These are phyloP conservation scores for Argyrosomus japonicus DNA, from an alignment of 2,113 vertebrate genomes.

Conservation along the genomic window DNA sequence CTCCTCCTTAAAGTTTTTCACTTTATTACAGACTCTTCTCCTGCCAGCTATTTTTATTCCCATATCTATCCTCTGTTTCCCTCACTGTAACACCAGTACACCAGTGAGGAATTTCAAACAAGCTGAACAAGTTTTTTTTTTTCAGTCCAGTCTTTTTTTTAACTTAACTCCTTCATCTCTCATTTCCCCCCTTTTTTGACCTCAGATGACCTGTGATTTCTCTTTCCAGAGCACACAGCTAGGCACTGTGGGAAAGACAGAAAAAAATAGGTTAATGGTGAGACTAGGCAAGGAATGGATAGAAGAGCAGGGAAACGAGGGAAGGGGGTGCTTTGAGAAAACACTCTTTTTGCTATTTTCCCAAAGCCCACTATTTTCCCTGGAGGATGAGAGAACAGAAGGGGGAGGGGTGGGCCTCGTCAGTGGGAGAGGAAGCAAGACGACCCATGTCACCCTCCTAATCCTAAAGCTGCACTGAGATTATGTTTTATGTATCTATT, in stretches of 20 bases:
- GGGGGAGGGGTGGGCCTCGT: not conserved
- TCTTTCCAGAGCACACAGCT: conserved; percentile 54
- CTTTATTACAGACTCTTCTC: conserved; percentile 23
- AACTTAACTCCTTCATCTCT: conserved; percentile 32
- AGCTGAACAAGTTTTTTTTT: conserved; percentile 9
- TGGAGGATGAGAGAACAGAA: conserved; percentile 42
- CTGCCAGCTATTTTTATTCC: conserved; percentile 8
- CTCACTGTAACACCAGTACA: conserved; percentile 3
- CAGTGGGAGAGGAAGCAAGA: conserved; percentile 62
- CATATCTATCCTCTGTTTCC: conserved; percentile 3
- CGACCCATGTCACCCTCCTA: conserved; percentile 41
- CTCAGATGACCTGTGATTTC: conserved; percentile 61
- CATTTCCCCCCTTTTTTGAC: conserved; percentile 39
- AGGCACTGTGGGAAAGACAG: conserved; percentile 76
- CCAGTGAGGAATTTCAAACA: conserved; percentile 42
- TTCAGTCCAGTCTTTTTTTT: conserved; percentile 44
- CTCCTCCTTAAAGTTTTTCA: not conserved
- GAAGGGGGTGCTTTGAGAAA: conserved; percentile 68
- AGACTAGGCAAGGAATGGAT: conserved; percentile 37
- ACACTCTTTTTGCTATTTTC: conserved; percentile 72
- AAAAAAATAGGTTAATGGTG: conserved; percentile 28
- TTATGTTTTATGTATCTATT: conserved; percentile 23
- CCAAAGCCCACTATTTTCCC: conserved; percentile 64
- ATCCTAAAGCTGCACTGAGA: conserved; percentile 42
- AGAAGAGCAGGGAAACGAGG: conserved; percentile 39